Evolutionary conservation across 2,113 vertebrate species (phyloP).

Genomic region (Ptilonorhynchus violaceus): DNA sequence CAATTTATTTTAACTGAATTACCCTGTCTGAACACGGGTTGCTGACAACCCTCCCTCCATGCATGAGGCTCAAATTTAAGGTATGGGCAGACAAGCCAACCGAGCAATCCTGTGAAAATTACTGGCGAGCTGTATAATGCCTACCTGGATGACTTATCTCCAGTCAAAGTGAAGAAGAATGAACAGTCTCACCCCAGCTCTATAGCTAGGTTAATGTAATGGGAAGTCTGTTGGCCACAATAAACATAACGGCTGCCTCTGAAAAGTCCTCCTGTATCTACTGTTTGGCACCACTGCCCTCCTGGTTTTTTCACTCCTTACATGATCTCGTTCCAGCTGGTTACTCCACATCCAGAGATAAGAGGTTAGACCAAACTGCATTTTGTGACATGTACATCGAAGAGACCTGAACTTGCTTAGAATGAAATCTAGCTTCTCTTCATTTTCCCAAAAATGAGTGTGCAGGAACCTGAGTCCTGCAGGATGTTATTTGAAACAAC

Average conservation of each 20-base stretch:
- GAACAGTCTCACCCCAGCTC: not conserved
- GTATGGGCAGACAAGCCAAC: not conserved
- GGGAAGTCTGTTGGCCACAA: not conserved
- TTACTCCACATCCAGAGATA: not conserved
- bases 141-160: not conserved
- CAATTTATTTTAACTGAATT: not conserved
- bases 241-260: not conserved
- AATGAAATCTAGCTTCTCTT: not conserved
- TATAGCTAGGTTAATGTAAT: not conserved
- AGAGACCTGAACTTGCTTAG: not conserved
- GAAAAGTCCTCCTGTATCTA: not conserved
- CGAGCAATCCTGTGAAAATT: not conserved
- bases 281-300: not conserved
- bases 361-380: not conserved
- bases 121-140: not conserved
- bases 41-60: not conserved
- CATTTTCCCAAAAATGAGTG: not conserved
- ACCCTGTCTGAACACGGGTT: not conserved
- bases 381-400: not conserved
- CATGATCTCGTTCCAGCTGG: not conserved
- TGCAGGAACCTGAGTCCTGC: not conserved
- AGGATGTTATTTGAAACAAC: not conserved
- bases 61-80: not conserved
- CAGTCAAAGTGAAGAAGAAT: not conserved
- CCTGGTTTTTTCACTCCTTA: not conserved